Conservation (phyloP, 2,888 invertebrate species). For the Rhyacophila evoluta region DNA sequence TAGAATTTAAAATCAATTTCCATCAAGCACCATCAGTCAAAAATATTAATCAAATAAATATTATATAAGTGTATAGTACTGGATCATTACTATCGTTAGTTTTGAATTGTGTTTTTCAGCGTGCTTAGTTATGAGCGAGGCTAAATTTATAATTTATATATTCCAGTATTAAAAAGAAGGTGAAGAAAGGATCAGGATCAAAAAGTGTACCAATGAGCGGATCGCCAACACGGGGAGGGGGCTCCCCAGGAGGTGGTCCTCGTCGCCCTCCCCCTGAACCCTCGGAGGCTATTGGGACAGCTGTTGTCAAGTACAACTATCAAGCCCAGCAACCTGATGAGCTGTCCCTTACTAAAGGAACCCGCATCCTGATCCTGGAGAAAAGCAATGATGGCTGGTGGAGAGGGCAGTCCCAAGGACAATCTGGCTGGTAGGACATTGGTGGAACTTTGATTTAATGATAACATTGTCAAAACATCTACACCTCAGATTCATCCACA, state of each 20-base stretch:
- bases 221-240: slow-evolving; percentile 80
- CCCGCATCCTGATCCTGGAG: slow-evolving; percentile 93
- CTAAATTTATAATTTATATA: too few species aligned
- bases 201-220: slow-evolving; percentile 89
- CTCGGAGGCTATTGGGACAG: slow-evolving; percentile 87
- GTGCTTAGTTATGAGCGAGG: too few species aligned
- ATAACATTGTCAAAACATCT: too few species aligned
- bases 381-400: slow-evolving; percentile 99
- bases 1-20: too few species aligned
- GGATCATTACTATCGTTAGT: too few species aligned
- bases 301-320: slow-evolving; percentile 96
- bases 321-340: slow-evolving; percentile 97
- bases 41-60: too few species aligned
- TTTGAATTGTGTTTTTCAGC: too few species aligned
- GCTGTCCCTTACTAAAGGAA: slow-evolving; percentile 93
- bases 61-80: too few species aligned
- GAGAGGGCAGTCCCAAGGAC: slow-evolving; percentile 85
- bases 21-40: too few species aligned
- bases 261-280: slow-evolving; percentile 83
- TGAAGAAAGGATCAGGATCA: slow-evolving; percentile 84
- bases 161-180: slow-evolving; percentile 86
- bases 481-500: too few species aligned
- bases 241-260: slow-evolving; percentile 80
- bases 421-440: slow-evolving; percentile 67
- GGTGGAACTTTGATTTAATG: too few species aligned